Evolutionary conservation across 2,888 invertebrate genomes (phyloP).

Genomic region (Euplagia quadripunctaria): DNA sequence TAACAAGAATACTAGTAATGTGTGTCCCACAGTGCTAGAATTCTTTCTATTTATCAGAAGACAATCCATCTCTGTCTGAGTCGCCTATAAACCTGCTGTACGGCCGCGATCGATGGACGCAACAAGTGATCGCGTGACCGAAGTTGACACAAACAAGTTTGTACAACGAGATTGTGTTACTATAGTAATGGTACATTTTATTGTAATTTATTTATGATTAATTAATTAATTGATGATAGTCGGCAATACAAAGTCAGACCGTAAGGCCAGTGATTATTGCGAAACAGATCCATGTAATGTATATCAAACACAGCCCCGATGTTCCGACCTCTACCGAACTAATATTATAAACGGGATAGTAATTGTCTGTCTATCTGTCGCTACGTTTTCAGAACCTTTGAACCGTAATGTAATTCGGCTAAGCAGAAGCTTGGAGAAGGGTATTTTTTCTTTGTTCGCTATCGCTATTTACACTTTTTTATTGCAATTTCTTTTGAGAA

Average conservation of each 20-base stretch:
- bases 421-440: no score
- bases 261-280: neutral
- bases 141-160: neutral
- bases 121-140: conserved; percentile 23
- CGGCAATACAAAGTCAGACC: neutral
- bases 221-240: neutral
- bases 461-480: no score
- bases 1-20: no score
- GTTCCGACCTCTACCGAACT: no score
- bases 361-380: no score
- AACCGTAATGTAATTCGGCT: no score
- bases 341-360: no score
- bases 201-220: neutral
- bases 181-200: neutral
- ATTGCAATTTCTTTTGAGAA: no score
- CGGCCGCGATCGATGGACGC: conserved; percentile 3
- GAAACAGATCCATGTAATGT: neutral
- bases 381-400: no score
- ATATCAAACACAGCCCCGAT: no score
- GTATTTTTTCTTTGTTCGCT: no score
- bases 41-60: neutral
- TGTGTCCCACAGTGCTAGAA: no score
- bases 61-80: neutral
- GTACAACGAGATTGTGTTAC: neutral
- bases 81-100: neutral